Evolutionary conservation across 1,140 invertebrate genomes (phyloP).

Genomic region (Psilanteris sp.): DNA sequence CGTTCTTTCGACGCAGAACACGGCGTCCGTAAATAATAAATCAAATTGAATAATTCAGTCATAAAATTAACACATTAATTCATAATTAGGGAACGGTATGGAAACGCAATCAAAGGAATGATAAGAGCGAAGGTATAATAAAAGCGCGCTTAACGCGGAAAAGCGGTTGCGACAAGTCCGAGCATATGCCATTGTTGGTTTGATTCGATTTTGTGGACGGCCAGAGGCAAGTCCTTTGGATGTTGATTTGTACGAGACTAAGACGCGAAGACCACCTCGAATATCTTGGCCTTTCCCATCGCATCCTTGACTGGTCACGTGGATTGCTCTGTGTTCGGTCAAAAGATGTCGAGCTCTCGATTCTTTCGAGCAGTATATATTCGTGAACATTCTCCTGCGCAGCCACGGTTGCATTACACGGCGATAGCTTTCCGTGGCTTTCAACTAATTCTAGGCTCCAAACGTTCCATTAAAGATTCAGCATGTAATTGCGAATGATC

Average conservation of each 20-base stretch:
- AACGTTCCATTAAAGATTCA: constrained; percentile 81
- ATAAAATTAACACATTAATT: constrained; percentile 38
- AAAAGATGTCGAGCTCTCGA: constrained; percentile 62
- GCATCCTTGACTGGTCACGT: constrained; percentile 34
- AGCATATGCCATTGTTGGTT: constrained; percentile 30
- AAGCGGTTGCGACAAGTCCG: constrained; percentile 8
- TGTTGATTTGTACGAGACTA: constrained; percentile 44
- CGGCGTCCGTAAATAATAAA: constrained; percentile 35
- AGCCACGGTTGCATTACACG: constrained; percentile 66
- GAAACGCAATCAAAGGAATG: constrained; percentile 43
- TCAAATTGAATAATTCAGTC: constrained; percentile 26
- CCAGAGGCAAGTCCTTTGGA: constrained; percentile 36
- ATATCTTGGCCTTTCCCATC: constrained; percentile 51
- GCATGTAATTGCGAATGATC: constrained; percentile 80
- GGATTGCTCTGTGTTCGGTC: constrained; percentile 23
- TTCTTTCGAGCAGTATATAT: constrained; percentile 49
- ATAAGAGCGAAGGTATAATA: constrained; percentile 41
- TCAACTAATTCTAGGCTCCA: constrained; percentile 79
- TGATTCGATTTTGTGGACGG: constrained; percentile 30
- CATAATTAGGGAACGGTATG: constrained; percentile 34
- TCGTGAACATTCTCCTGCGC: constrained; percentile 51
- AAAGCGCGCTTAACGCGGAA: constrained; percentile 33
- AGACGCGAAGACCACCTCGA: constrained; percentile 49
- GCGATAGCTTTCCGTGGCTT: constrained; percentile 77
- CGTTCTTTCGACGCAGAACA: not conserved